Evolutionary conservation across 2,113 vertebrate genomes (phyloP).

Genomic region (Salvelinus alpinus): DNA sequence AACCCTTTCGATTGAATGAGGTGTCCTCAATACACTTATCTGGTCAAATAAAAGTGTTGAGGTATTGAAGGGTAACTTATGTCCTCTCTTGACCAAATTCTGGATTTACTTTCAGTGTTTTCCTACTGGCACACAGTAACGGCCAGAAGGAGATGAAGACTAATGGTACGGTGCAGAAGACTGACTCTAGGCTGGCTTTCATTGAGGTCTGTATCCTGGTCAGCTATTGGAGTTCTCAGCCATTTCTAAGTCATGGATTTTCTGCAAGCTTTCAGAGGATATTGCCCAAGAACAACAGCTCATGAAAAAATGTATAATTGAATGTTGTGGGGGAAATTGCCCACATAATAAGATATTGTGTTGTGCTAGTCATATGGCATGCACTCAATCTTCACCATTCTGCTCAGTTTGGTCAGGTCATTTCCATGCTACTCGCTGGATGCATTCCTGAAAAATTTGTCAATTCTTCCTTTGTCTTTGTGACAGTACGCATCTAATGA

Average conservation of each 20-base stretch:
- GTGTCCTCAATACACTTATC: too few relatives aligned
- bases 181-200: background rate
- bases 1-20: too few relatives aligned
- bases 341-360: background rate
- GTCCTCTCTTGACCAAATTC: too few relatives aligned
- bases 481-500: background rate
- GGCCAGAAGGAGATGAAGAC: too few relatives aligned
- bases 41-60: too few relatives aligned
- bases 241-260: background rate
- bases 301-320: background rate
- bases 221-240: background rate
- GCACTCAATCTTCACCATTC: background rate
- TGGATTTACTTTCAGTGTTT: too few relatives aligned
- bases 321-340: background rate
- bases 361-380: background rate
- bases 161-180: background rate
- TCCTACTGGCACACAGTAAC: too few relatives aligned
- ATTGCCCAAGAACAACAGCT: background rate
- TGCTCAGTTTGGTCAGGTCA: too few relatives aligned
- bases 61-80: too few relatives aligned
- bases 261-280: background rate
- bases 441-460: background rate
- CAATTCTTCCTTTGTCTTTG: background rate
- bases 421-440: background rate
- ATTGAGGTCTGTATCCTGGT: background rate